Base-by-base conservation (phyloP, 2,113 vertebrate genomes). In the Vanacampus margaritifer region DNA sequence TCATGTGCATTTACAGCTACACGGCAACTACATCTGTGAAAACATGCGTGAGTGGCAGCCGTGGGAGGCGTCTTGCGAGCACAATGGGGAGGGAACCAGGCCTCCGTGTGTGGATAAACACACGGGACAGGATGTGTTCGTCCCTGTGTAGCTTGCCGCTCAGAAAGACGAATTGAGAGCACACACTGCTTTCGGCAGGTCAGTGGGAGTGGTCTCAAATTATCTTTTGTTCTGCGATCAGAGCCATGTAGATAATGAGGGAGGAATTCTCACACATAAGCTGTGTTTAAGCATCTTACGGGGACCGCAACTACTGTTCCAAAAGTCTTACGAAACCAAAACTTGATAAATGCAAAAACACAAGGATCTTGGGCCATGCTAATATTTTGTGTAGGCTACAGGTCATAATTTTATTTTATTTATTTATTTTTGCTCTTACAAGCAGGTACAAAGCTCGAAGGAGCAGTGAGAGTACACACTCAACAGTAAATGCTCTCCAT, bases 11-110 rank as follows among this genome's bases (percentile, higher is more conserved):
- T 64, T 71, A 61, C 64, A 74, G 65, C 65, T 76, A 63, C 39
- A 69, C 81, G 80, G 82, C 88, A 87, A 80, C 82, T 64, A 80
- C 90, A 91, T 90, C 90, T 90, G 89, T 91, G 86, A 77, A 90
- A 91, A 93, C 88, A 91, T 71, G 62, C 13, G 19, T 84, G 82
- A 87, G 73, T 78, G 75, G 82, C 86, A 74, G 80, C 69, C 64
- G 6, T 35, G 74, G 68, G 64, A 51, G 51, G 63, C 21, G 53
- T 67, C 67, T 26, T 36, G 83, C 72, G 62, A 69, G 70, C 69
- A 65, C 71, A 80, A 79, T 66, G 67, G 35, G 59, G 73, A 76
- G 69, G 69, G 56, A 73, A 71, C 54, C 50, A 58, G 74, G 69
- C 45, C 66, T 74, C 69, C 71, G 68, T 63, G 69, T 79, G 84